These are phyloP conservation scores for Porphyrio hochstetteri DNA, from an alignment of 2,113 vertebrate genomes.

Conservation along the genomic window DNA sequence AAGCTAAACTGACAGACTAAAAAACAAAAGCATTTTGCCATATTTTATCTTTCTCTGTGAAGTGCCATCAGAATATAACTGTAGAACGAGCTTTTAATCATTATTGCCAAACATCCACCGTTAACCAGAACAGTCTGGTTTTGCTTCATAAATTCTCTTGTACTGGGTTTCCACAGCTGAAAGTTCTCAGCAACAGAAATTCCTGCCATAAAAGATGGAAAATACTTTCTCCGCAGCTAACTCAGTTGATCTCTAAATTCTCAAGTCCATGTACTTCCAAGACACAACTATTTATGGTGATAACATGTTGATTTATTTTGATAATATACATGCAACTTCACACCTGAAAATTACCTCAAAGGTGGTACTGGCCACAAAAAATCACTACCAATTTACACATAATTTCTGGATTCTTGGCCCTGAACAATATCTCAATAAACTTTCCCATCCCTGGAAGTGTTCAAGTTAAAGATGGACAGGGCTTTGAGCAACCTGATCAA, in stretches of 20 bases:
- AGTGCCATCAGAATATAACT: background rate
- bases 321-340: background rate
- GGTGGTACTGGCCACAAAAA: background rate
- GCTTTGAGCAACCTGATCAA: background rate
- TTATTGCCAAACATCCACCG: background rate
- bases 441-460: background rate
- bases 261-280: background rate
- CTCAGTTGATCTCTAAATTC: background rate
- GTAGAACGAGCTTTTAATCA: background rate
- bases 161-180: background rate
- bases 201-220: background rate
- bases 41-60: background rate
- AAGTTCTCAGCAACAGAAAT: background rate
- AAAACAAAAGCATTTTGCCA: background rate
- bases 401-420: background rate
- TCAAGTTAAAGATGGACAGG: accelerated
- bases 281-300: background rate
- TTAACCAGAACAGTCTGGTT: background rate
- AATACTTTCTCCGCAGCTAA: background rate
- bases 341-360: background rate
- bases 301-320: background rate
- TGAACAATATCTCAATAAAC: background rate
- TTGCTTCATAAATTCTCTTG: background rate
- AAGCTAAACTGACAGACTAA: background rate
- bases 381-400: background rate